Conservation (phyloP, 1,140 invertebrate genomes). For the Danaus plexippus region DNA sequence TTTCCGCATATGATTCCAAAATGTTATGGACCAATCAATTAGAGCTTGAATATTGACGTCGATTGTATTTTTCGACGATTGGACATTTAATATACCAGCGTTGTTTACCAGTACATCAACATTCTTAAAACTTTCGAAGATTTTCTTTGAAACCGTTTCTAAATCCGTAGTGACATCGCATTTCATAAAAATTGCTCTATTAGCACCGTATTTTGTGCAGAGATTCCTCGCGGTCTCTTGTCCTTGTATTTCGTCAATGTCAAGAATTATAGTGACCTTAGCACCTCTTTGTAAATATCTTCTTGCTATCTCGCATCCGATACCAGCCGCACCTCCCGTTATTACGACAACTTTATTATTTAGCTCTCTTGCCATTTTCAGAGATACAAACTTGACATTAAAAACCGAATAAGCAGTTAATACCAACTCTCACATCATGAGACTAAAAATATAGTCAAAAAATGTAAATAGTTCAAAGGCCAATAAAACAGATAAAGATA, state of each 20-base stretch:
- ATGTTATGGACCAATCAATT: conserved; percentile 48
- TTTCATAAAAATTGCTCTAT: conserved; percentile 53
- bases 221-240: conserved; percentile 42
- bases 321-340: conserved; percentile 42
- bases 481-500: too few relatives aligned
- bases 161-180: conserved; percentile 68
- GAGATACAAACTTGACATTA: background rate
- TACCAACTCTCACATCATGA: background rate
- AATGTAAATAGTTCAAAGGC: too few relatives aligned
- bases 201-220: conserved; percentile 59
- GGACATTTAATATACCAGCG: conserved; percentile 73
- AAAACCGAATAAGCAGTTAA: background rate
- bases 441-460: conserved; percentile 9
- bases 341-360: conserved; percentile 41
- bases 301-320: conserved; percentile 39
- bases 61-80: conserved; percentile 50
- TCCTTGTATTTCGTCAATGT: conserved; percentile 44
- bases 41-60: conserved; percentile 46
- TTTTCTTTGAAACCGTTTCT: conserved; percentile 46
- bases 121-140: conserved; percentile 53
- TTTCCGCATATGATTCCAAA: conserved; percentile 71
- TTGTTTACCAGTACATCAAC: conserved; percentile 77
- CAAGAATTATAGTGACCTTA: conserved; percentile 49
- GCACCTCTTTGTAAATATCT: conserved; percentile 37
- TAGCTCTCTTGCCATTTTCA: conserved; percentile 29